Evolutionary conservation across 1,140 invertebrate species (phyloP), one percentile per base, ranked within the genome.

Genomic region (Atta cephalotes): DNA sequence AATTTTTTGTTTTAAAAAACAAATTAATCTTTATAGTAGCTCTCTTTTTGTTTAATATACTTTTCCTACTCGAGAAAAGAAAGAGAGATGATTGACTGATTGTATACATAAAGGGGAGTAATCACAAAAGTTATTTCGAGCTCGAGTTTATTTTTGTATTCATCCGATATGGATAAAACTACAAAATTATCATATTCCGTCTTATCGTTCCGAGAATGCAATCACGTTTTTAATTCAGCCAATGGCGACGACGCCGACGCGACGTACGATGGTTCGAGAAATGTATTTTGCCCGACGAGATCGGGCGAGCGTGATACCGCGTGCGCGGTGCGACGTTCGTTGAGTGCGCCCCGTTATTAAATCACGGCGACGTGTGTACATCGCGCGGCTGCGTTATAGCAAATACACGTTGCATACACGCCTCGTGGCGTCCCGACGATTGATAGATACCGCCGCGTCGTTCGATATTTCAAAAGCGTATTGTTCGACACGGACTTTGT

Each of bases 391-490:
- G 51, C 65, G 31, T 81, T 70, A 56, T 45, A 81, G 45, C 78
- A 81, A 81, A 80, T 28, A 56, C 49, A 70, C 31, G 62, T n/a
- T 25, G 35, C 66, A 49, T 62, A 60, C 56, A 31, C 35, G 76
- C 39, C 35, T 45, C 74, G 76, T 63, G 76, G 76, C 53, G 65
- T 71, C 79, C 51, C 51, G 79, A 81, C 79, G 79, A 81, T 71
- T 81, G 65, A 71, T 71, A 71, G 66, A 71, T 81, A 81, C 56
- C 65, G 21, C 21, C 49, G 77, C 62, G 49, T 58, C 56, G 66
- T 82, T 60, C 68, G 51, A 82, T 82, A 74, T 82, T 74, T 82
- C 68, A 82, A 82, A 72, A 82, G 80, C 80, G 51, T 56, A 72
- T 82, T 82, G 80, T 82, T 62, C 68, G 25, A 31, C 35, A 25